Evolutionary conservation across 1,140 invertebrate genomes (phyloP), one percentile per base, ranked within the genome.

Genomic region (Drosophila parvula): DNA sequence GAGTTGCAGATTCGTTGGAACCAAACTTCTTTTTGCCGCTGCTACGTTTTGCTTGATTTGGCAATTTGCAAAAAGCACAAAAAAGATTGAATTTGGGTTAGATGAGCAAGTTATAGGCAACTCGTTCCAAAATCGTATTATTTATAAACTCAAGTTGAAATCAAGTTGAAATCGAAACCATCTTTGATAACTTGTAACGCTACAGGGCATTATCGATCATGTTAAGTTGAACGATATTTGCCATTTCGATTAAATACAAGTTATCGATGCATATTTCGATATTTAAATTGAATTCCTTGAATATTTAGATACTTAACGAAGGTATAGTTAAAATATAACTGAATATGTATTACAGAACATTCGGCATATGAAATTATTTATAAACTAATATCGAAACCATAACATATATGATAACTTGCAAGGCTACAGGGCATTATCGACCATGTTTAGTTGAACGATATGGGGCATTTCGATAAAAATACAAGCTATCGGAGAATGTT

Each of bases 21-120:
- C 40, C 51, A n/a, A 40, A 43, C 27, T 38, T 53, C 32, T 41
- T 68, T 64, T 53, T 27, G 47, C 2, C 16, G 58, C 34, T 48
- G 51, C 51, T 55, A 27, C 51, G 18, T n/a, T 38, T 44, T 22
- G 9, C 43, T 16, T 70, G 34, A 56, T 48, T 74, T 53, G 56
- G 36, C 41, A 10, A 55, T 45, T 73, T 63, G 16, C 11, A 56
- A 40, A 56, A 53, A 56, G 30, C 22, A 11, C 36, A 73, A 80
- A 51, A 51, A 55, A 53, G n/a, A 50, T 43, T 44, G 16, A 75
- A 81, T 75, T 86, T 70, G 64, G 75, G 60, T 68, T 76, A 70
- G 59, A 68, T 70, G 68, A 64, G 51, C 47, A 34, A 36, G 11
- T 6, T 53, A 22, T 22, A 22, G 8, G 2, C 32, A 22, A 51